phyloP scores from a whole-genome alignment of 2,113 vertebrate species.

The Corapipo altera region DNA sequence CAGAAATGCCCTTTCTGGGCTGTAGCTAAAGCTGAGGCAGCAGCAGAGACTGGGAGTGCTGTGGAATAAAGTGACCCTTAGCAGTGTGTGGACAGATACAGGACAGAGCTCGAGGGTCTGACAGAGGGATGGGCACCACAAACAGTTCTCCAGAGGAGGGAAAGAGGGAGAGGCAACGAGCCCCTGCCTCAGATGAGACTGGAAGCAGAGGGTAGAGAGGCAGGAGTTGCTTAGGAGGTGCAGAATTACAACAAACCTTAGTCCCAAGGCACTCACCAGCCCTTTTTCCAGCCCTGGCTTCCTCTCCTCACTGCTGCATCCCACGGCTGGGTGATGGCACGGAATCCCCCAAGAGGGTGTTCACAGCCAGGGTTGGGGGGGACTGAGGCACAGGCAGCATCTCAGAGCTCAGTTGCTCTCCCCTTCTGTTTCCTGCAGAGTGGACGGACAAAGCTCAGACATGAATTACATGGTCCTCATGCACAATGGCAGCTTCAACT shows the following conservation, averaged over 20 bases:
- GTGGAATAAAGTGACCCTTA: not conserved
- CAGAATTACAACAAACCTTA: not conserved
- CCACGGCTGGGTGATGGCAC: rapidly evolving
- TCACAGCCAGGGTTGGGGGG: not conserved
- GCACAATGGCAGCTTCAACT: conserved; percentile 4
- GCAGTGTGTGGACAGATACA: not conserved
- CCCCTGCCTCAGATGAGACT: not conserved
- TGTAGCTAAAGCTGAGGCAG: not conserved
- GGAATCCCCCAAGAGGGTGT: rapidly evolving
- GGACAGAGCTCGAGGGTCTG: not conserved
- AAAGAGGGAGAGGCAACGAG: not conserved
- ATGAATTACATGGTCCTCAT: not conserved
- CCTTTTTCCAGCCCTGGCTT: not conserved
- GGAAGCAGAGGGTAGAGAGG: not conserved
- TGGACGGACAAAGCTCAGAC: not conserved
- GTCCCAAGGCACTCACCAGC: not conserved
- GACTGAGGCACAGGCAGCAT: not conserved
- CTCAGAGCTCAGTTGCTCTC: not conserved
- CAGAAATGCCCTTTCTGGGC: not conserved
- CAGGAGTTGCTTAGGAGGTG: not conserved
- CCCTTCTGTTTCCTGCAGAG: conserved; percentile 1
- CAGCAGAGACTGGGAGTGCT: not conserved
- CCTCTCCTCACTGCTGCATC: not conserved
- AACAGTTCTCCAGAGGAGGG: not conserved
- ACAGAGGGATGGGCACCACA: not conserved